Percentiles rank a stretch among this genome's conserved stretches.
Evolutionary conservation across 2,797 vertebrate genomes (phyloP).

Genomic region (Buphagus erythrorhynchus): DNA sequence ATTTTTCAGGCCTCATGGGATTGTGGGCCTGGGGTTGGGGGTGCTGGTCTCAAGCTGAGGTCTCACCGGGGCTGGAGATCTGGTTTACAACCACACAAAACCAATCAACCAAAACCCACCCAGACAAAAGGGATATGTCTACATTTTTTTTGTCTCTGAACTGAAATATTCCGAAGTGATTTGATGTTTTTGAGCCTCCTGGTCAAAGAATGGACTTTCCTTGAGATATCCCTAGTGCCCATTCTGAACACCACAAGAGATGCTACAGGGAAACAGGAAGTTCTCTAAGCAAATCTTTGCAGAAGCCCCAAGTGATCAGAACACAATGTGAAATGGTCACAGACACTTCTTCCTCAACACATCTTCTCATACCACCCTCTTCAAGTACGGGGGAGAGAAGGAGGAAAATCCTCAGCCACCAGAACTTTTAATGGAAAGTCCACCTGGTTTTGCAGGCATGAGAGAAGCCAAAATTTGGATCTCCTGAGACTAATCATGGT

Average conservation of each 20-base stretch:
- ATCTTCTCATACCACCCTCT: neutral
- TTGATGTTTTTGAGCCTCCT: neutral
- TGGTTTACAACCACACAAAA: neutral
- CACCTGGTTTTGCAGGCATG: neutral
- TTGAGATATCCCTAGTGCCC: neutral
- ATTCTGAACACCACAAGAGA: neutral
- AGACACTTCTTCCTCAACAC: neutral
- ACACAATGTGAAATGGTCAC: neutral
- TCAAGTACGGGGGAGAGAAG: neutral
- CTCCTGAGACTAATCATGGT: neutral
- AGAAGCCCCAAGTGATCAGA: neutral
- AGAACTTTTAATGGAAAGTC: neutral
- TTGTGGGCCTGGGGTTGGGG: accelerated
- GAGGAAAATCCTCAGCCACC: neutral
- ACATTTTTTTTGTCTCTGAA: neutral
- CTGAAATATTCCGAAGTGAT: neutral
- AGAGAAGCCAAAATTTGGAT: neutral
- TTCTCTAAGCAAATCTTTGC: neutral
- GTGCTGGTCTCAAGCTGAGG: neutral
- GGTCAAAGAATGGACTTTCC: neutral
- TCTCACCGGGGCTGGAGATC: neutral
- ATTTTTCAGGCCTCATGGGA: neutral
- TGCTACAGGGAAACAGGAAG: neutral
- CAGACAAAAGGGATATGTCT: neutral
- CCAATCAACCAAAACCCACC: neutral